A percentile compares a stretch with the other conserved stretches of the same genome.
phyloP scores from a whole-genome alignment of 2,113 vertebrate species.

The Agapornis roseicollis region DNA sequence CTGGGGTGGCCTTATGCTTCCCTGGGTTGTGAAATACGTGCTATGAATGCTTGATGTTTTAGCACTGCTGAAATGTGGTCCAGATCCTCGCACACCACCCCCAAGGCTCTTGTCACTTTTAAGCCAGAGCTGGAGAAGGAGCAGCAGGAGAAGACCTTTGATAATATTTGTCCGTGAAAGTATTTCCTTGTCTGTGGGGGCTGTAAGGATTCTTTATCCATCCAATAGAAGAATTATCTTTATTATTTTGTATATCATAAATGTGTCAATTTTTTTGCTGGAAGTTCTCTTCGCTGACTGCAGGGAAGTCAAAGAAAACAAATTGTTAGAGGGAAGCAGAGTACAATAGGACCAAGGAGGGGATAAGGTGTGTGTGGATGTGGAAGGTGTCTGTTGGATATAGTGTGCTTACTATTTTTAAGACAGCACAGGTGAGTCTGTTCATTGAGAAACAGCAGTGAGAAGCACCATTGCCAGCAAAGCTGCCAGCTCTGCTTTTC shows the following conservation, averaged over 20 bases:
- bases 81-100: neutral
- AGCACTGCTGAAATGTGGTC: neutral
- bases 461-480: neutral
- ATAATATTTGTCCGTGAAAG: neutral
- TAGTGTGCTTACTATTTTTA: neutral
- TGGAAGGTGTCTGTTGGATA: neutral
- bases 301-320: neutral
- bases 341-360: neutral
- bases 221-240: neutral
- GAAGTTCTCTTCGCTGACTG: neutral
- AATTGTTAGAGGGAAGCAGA: neutral
- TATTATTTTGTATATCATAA: neutral
- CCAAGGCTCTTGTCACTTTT: neutral
- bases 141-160: neutral
- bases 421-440: neutral
- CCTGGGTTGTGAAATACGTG: neutral
- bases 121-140: neutral
- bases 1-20: neutral
- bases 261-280: neutral
- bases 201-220: neutral
- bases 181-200: neutral
- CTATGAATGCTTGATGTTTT: fast-evolving
- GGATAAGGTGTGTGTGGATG: neutral
- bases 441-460: neutral
- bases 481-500: neutral